Base-by-base conservation (phyloP, 2,888 invertebrate species). In the Heliconius cydno region DNA sequence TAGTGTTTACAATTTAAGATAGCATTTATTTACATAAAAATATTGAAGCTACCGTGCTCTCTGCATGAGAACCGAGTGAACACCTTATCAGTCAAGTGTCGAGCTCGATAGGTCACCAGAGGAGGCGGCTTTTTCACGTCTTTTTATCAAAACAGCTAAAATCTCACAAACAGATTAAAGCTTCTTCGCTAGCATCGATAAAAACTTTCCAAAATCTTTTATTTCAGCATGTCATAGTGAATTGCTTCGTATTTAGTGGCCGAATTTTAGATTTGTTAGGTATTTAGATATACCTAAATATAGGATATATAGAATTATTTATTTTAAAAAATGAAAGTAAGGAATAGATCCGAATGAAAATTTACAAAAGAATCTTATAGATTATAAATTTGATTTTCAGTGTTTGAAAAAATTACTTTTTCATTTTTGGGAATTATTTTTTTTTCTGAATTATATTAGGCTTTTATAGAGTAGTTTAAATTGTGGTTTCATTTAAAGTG, bases 41-140 rank as follows among this genome's bases (percentile, higher is more conserved):
- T 71, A 84, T 80, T 77, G 82, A 83, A 60, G 85, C 85, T 85
- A 87, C 85, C 79, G 86, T 84, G 83, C 82, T 83, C 75, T 80
- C 70, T 71, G 83, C 87, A 86, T 90, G 90, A 86, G 88, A 89
- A 89, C 85, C 80, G 80, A 79, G 60, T 79, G 82, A 81, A 82
- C 82, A 79, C 84, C 22, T 68, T 89, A 90, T 90, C 90, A 87
- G 89, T 89, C 88, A 88, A 89, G 89, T 88, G 88, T 86, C 52
- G 83, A 84, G 83, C 84, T 82, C 66, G 46, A 74, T 67, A 68
- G 57, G 38, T 75, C 73, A 30, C 41, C 65, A 12, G 30, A 30
- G 30, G 38, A 38, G 46, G 74, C 75, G 73, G 78, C 73, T 38
- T 57, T n/a, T 72, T 72, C 22, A 13, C 12, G 2, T 52, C 6